These are phyloP conservation scores for Falco biarmicus DNA, from an alignment of 2,797 vertebrate species.

Conservation along the genomic window DNA sequence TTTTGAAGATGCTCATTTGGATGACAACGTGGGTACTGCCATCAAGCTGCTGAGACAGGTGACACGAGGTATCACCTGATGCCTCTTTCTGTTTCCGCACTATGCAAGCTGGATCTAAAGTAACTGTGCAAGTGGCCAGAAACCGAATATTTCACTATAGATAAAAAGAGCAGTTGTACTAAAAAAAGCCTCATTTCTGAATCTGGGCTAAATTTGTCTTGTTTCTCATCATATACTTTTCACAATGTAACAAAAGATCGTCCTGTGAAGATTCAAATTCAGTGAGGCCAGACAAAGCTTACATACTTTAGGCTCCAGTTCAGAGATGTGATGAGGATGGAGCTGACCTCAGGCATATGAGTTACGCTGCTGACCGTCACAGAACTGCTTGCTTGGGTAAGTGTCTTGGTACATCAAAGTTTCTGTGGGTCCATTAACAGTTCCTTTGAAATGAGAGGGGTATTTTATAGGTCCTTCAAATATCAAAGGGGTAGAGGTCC, in stretches of 20 bases:
- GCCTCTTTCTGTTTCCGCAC: background rate
- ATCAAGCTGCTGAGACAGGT: background rate
- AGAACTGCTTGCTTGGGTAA: background rate
- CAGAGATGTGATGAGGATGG: background rate
- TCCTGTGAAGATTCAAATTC: background rate
- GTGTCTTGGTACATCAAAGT: background rate
- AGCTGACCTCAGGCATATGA: background rate
- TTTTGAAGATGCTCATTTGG: background rate
- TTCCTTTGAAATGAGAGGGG: constrained; percentile 8
- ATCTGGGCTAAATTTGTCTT: background rate
- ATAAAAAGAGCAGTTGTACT: background rate
- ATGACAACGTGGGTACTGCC: background rate
- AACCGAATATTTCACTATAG: background rate
- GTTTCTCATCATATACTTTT: background rate
- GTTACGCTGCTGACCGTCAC: background rate
- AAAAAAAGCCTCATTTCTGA: background rate
- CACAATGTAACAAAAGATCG: background rate
- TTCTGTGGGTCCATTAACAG: background rate
- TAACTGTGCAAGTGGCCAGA: background rate
- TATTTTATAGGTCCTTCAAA: background rate
- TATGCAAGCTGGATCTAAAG: background rate
- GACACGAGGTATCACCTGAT: background rate
- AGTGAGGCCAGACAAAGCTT: background rate
- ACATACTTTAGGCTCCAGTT: background rate
- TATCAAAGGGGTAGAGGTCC: background rate